Conservation (phyloP, 2,888 invertebrate genomes). For the Philopedon plagiatum region DNA sequence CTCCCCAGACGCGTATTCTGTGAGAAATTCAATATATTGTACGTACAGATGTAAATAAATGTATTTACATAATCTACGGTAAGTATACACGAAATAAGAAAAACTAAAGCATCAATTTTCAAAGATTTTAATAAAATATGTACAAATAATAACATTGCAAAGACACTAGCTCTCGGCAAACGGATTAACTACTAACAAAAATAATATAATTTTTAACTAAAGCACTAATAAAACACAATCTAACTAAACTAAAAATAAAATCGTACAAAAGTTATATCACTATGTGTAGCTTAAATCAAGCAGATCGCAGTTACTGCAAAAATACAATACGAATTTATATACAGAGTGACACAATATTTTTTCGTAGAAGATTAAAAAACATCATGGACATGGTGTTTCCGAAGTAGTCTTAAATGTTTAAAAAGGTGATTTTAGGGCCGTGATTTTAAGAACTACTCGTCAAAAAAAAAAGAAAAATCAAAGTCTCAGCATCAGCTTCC, state of each 20-base stretch:
- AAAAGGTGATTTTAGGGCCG: neutral
- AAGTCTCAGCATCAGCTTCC: too few relatives aligned
- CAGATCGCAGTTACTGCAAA: slow-evolving; percentile 3
- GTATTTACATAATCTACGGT: too few relatives aligned
- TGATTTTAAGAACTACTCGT: too few relatives aligned
- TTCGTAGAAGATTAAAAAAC: too few relatives aligned
- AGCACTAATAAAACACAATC: slow-evolving; percentile 16
- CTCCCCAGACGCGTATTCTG: too few relatives aligned
- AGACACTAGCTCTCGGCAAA: slow-evolving; percentile 27
- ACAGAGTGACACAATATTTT: neutral
- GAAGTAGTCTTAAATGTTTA: neutral
- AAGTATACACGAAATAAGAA: too few relatives aligned
- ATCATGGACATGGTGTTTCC: neutral
- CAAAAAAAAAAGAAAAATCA: too few relatives aligned
- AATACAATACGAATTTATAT: neutral
- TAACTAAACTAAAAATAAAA: slow-evolving; percentile 11
- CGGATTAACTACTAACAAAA: slow-evolving; percentile 26
- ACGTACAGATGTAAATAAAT: too few relatives aligned
- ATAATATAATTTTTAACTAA: slow-evolving; percentile 30
- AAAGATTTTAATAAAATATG: slow-evolving; percentile 45
- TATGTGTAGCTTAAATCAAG: slow-evolving; percentile 28
- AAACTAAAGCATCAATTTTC: slow-evolving; percentile 5
- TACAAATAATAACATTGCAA: slow-evolving; percentile 46
- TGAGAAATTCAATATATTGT: too few relatives aligned
- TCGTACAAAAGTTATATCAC: slow-evolving; percentile 35